Evolutionary conservation across 2,797 vertebrate species (phyloP), one percentile per base, ranked within the genome.

Genomic region (Oreochromis grahami): DNA sequence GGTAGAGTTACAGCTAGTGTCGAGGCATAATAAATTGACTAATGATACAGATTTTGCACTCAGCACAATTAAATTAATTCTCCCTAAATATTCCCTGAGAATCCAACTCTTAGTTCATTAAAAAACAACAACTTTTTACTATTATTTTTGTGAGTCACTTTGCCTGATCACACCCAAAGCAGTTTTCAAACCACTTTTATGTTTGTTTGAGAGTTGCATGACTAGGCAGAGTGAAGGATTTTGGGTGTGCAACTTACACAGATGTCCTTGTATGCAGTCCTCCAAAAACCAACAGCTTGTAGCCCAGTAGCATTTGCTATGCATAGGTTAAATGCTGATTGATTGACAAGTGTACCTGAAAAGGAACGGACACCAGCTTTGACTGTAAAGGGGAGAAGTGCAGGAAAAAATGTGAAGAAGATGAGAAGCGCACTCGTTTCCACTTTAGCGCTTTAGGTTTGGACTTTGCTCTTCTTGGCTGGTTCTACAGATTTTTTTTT

Each of bases 1-100:
- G 97, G 98, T 98, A 76, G 17, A 55, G 21, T 77, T 21, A 56
- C 14, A 26, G 8, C 21, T 52, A 8, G 6, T 63, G 58, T 63
- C 10, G 63, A 50, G 48, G 48, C 48, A 19, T 50, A 41, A 68
- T 68, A 24, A 4, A 6, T 68, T 9, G 15, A 41, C 5, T 41
- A 14, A 24, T n/a, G 17, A 63, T 68, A 68, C 34, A 8, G 38
- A 26, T 70, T 70, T 70, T 70, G 21, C 38, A 17, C 38, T 10
- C 12, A 6, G 38, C 21, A 70, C 38, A 17, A 26, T 70, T 70
- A 45, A 41, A 41, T 41, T 4, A 68, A 70, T 26, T 26, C 21
- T 70, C 21, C 5, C 2, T 68, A n/a, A 68, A 41, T 4, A 68
- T 68, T 68, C 5, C 63, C 63, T 0, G 38, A 43, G 38, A 24